Evolutionary conservation across 2,113 vertebrate genomes (phyloP).

Genomic region (Tachysurus vachellii): DNA sequence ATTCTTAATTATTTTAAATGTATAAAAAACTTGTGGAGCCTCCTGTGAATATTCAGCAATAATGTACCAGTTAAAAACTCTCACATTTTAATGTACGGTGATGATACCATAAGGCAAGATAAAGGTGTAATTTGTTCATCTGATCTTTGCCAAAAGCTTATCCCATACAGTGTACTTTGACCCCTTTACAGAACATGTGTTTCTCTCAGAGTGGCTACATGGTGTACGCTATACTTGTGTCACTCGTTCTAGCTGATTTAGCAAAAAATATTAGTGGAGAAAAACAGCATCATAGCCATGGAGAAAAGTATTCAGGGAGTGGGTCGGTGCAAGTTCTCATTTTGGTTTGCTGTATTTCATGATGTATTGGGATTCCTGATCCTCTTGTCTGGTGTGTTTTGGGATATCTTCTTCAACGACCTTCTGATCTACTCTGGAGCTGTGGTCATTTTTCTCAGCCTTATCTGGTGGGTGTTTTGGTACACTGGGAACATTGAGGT

Average conservation of each 20-base stretch:
- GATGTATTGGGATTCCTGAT: conserved; percentile 78
- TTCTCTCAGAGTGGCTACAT: not conserved
- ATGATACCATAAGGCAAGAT: conserved; percentile 32
- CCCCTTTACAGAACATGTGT: conserved; percentile 25
- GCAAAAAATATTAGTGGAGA: not conserved
- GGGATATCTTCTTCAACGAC: conserved; percentile 77
- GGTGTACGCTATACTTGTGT: not conserved
- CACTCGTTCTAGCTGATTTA: not conserved
- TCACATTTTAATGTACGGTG: not conserved
- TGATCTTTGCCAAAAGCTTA: conserved; percentile 39
- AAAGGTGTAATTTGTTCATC: conserved; percentile 29
- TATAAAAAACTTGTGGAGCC: not conserved
- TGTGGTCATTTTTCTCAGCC: conserved; percentile 85
- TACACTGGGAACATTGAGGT: conserved; percentile 89
- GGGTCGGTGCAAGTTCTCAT: conserved; percentile 82
- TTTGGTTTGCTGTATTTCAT: conserved; percentile 86
- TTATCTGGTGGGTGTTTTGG: conserved; percentile 96
- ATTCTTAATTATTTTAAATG: not conserved
- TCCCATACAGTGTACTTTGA: conserved; percentile 46
- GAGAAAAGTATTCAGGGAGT: conserved; percentile 64
- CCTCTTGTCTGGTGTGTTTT: conserved; percentile 81
- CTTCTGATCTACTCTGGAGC: conserved; percentile 84
- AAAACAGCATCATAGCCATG: not conserved
- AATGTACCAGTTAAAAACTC: not conserved
- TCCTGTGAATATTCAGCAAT: not conserved